Evolutionary conservation across 2,797 vertebrate genomes (phyloP), one percentile per base, ranked within the genome.

Genomic region (Triplophysa bombifrons): DNA sequence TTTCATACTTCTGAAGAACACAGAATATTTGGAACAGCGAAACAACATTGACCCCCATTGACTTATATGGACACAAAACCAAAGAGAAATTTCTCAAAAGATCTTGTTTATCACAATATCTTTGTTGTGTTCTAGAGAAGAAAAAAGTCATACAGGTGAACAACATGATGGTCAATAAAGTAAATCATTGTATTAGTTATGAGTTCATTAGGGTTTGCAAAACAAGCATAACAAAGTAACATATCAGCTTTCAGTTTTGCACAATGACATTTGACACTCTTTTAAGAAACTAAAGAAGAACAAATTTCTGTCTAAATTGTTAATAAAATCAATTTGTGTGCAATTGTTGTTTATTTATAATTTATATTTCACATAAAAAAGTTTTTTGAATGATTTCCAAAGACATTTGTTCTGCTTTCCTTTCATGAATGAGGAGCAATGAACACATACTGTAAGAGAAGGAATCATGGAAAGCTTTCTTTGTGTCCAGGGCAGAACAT

Each of bases 361-460:
- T 30, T 16, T 14, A 56, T 38, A 76, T 56, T 67, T 67, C 55
- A 67, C 8, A 25, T 22, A 75, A 55, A 3, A n/a, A 67, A 30
- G 11, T 75, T 75, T 64, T 38, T 12, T 4, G 10, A 60, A 65
- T 46, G n/a, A 66, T 66, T 55, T 75, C 13, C 19, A 64, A 27
- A 75, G 60, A 75, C 38, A 53, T 75, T 75, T 1, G 14, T 25
- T 55, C 73, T 19, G 48, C 48, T 75, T 50, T 1, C 25, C 30
- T 75, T 75, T 65, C 48, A 53, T 64, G 14, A 74, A 74, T 65
- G 27, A 65, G 60, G 19, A 50, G 48, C 38, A 34, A 41, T 53
- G 61, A 66, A 38, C 41, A 75, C 61, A 55, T 44, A 27, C 56
- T 60, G 10, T 56, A 76, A 67, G 50, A 65, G 48, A 75, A n/a